phyloP scores from a whole-genome alignment of 2,888 invertebrate species.

The Callyntrura guangdongensis region DNA sequence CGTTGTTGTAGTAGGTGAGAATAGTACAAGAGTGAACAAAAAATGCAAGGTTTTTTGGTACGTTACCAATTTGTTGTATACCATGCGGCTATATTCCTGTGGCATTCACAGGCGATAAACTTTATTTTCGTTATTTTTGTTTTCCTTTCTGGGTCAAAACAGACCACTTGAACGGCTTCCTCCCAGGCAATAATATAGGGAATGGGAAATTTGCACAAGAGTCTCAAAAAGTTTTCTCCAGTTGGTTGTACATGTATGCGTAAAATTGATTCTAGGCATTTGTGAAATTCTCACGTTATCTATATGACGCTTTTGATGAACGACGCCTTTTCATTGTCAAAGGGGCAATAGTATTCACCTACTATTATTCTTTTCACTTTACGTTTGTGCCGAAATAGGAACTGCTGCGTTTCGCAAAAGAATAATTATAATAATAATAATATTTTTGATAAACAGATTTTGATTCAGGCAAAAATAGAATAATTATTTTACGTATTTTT shows the following conservation, averaged over 20 bases:
- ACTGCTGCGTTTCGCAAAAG: not conserved
- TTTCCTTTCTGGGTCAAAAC: not conserved
- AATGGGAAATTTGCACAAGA: too few relatives aligned
- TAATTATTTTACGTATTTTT: too few relatives aligned
- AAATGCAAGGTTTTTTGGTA: not conserved
- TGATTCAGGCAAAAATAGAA: too few relatives aligned
- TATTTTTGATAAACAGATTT: too few relatives aligned
- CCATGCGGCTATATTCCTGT: not conserved
- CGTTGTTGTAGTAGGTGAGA: not conserved
- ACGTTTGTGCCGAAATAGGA: too few relatives aligned
- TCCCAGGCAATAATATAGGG: too few relatives aligned
- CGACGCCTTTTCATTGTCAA: not conserved
- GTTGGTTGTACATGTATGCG: not conserved
- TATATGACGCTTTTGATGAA: not conserved
- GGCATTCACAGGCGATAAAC: not conserved
- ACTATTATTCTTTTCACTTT: not conserved
- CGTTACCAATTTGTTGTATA: constrained; percentile 4
- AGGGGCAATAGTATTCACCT: not conserved
- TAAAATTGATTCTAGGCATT: not conserved
- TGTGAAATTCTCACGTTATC: not conserved
- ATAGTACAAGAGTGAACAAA: not conserved
- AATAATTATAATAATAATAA: not conserved
- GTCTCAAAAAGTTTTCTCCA: too few relatives aligned
- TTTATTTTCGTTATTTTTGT: not conserved
- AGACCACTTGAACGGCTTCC: not conserved